Evolutionary conservation across 2,888 invertebrate species (phyloP), one percentile per base, ranked within the genome.

Genomic region (Ectemnius lituratus): DNA sequence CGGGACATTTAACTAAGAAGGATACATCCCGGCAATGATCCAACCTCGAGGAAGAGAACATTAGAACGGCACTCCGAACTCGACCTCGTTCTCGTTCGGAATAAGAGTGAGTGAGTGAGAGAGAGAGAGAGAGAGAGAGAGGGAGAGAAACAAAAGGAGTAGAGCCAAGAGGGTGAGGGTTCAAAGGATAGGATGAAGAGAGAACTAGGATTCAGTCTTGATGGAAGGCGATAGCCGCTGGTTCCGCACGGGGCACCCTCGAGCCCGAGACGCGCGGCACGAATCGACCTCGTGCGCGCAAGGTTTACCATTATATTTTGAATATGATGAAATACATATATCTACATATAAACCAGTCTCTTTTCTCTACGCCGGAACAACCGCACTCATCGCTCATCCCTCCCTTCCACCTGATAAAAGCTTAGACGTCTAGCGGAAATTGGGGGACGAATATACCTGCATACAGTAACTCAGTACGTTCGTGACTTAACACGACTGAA

Each of bases 251-350:
- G 63, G 18, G 14, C 56, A 52, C 52, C 49, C 62, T 58, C 37
- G 82, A 81, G 82, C n/a, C 20, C 62, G 57, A 61, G 84, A 87
- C 85, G 85, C 81, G 82, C 82, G 78, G 85, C 59, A 87, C 87
- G 85, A 86, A 88, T 86, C 88, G 87, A 88, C 87, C 88, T 87
- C 88, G 86, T 88, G 88, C 89, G 88, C 89, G 88, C 89, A 89
- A 89, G 88, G 88, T 90, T 90, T 84, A 89, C 88, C 87, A 90
- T 89, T 90, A 90, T 90, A 90, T 90, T 90, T 90, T 90, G 89
- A 90, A 90, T 90, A 76, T 70, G 75, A 89, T 88, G 86, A 90
- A 90, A 89, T 90, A 89, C 87, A 88, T 87, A 88, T 89, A 88
- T 87, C 70, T 77, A 74, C 60, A 71, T 68, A 61, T 14, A 62